These are phyloP conservation scores for Excalfactoria chinensis DNA, from an alignment of 2,113 vertebrate genomes.

Conservation along the genomic window DNA sequence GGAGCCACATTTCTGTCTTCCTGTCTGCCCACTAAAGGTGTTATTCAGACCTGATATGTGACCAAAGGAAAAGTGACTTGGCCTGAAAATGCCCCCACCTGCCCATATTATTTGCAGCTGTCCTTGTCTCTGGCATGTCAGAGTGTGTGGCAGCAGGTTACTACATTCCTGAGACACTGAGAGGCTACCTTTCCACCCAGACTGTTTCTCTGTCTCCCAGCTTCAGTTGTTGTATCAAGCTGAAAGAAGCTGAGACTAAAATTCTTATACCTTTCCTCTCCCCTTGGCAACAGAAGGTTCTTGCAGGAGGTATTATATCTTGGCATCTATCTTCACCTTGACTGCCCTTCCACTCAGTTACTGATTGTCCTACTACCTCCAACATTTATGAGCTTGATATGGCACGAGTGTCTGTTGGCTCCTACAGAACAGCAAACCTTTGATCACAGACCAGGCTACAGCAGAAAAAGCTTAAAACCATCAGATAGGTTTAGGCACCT, in stretches of 20 bases:
- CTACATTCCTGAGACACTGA: neutral
- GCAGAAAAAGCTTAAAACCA: neutral
- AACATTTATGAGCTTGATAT: neutral
- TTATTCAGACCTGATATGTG: neutral
- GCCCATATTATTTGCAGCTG: neutral
- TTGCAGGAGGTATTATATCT: neutral
- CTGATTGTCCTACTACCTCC: neutral
- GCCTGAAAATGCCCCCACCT: neutral
- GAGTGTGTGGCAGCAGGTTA: neutral
- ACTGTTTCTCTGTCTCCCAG: neutral
- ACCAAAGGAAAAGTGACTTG: neutral
- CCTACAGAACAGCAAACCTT: neutral
- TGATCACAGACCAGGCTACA: neutral
- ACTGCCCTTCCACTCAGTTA: neutral
- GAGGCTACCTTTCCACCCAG: neutral
- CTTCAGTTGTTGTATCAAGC: neutral
- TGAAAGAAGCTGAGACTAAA: neutral
- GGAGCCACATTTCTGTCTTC: neutral
- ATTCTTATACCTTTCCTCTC: neutral
- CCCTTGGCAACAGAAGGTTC: neutral
- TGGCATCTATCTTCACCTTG: neutral
- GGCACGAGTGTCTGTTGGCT: fast-evolving
- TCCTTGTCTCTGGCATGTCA: neutral
- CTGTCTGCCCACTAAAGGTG: neutral
- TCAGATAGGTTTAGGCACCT: neutral